Base-by-base conservation (phyloP, 2,888 invertebrate species). In the Rhodophaea formosa region DNA sequence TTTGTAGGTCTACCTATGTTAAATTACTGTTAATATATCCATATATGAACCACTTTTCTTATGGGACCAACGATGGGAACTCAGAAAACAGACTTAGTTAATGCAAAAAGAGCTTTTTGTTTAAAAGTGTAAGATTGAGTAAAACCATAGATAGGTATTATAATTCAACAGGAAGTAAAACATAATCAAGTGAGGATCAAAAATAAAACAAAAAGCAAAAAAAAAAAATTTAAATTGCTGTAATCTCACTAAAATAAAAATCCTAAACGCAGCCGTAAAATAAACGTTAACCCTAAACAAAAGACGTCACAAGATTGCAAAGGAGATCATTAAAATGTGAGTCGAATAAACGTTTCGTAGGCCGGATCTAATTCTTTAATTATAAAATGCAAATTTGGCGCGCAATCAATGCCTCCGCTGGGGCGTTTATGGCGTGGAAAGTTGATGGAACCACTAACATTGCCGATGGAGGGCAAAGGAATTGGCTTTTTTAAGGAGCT, bases 311-410 rank as follows among this genome's bases (percentile, higher is more conserved):
- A 35, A 51, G 51, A 51, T 51, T 51, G 51, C 51, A 51, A 55
- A 55, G 54, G 15, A 46, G 61, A 61, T 67, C 79, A 82, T 84
- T 82, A 84, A 82, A 83, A 84, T 83, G 83, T 83, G 83, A 80
- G 78, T 77, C 76, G 29, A 84, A 83, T 83, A 82, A 83, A 81
- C 61, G 49, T 56, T 59, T 47, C 15, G 58, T 59, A 47, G 53
- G 52, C 69, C 63, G 69, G 58, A 77, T 80, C 77, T 84, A 82
- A 86, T 86, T 85, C 85, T 86, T 88, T 88, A 88, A 90, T 90
- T 89, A 90, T 89, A 89, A 89, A 86, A 90, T 90, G 89, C 86
- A 87, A 88, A 89, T 89, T 79, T 55, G 63, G 10, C 57, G 57
- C 32, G 73, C 83, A 82, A 88, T 86, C 84, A 81, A 86, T 83